These are phyloP conservation scores for Brachionus sp. DNA, from an alignment of 1,140 invertebrate species.

Conservation along the genomic window DNA sequence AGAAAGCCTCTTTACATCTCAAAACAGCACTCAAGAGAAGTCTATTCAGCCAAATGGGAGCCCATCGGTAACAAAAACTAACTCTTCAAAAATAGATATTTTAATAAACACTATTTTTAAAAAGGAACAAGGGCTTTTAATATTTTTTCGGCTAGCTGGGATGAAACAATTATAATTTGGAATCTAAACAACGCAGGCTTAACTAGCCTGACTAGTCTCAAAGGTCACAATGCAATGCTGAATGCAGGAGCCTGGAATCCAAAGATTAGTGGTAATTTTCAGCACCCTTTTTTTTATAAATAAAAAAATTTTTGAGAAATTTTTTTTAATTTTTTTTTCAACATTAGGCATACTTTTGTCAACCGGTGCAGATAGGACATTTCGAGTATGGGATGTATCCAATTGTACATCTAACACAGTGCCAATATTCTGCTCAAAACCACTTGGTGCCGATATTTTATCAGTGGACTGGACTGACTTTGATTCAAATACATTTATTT, in stretches of 20 bases:
- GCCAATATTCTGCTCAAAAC: neutral
- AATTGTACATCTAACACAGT: neutral
- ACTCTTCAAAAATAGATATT: neutral
- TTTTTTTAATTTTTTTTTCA: neutral
- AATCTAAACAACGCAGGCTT: constrained; percentile 3
- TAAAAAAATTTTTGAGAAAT: neutral
- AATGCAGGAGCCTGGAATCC: constrained; percentile 29
- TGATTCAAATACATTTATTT: neutral
- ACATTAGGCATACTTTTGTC: constrained; percentile 11
- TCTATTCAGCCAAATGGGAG: constrained; percentile 12
- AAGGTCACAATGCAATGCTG: neutral
- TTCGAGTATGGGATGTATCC: constrained; percentile 17
- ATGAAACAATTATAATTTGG: constrained; percentile 45
- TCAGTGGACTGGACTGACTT: neutral
- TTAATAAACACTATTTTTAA: neutral
- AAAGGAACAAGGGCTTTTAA: constrained; percentile 24
- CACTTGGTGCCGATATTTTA: constrained; percentile 7
- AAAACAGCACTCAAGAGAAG: constrained; percentile 33
- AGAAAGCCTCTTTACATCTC: neutral
- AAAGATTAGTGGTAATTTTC: neutral
- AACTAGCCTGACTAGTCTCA: neutral
- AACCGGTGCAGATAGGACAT: constrained; percentile 17
- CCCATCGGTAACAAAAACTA: neutral
- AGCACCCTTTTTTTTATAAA: neutral
- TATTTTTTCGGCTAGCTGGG: constrained; percentile 38